Evolutionary conservation across 2,888 invertebrate genomes (phyloP).

Genomic region (Volucella inanis): DNA sequence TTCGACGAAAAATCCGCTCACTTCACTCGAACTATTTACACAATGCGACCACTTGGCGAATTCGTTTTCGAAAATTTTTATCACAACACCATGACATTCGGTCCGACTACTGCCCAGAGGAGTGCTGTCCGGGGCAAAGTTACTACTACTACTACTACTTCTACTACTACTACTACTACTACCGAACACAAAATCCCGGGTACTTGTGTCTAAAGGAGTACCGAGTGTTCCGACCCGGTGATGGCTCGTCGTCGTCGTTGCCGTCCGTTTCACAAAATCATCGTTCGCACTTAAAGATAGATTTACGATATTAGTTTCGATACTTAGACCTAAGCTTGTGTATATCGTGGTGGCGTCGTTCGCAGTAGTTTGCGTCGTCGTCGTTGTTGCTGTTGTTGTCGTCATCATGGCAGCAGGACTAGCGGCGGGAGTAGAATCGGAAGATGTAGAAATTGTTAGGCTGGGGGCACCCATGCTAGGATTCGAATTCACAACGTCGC

Average conservation of each 20-base stretch:
- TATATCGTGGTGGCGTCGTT: conserved; percentile 75
- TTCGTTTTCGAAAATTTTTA: conserved; percentile 78
- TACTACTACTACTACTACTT: conserved; percentile 30
- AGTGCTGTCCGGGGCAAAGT: conserved; percentile 65
- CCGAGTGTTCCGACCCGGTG: conserved; percentile 27
- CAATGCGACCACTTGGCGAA: conserved; percentile 79
- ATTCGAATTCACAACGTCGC: conserved; percentile 75
- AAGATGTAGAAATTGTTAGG: conserved; percentile 38
- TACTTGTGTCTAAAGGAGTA: conserved; percentile 31
- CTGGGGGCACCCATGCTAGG: conserved; percentile 14
- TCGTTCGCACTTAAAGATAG: conserved; percentile 76
- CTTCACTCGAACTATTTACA: conserved; percentile 76
- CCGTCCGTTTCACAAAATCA: conserved; percentile 58
- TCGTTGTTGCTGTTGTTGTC: conserved; percentile 30
- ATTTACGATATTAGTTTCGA: conserved; percentile 77
- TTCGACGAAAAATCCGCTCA: conserved; percentile 77
- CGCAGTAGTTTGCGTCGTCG: conserved; percentile 54
- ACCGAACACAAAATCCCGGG: conserved; percentile 23
- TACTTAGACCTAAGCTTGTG: conserved; percentile 76
- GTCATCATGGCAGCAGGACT: not conserved
- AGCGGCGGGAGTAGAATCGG: conserved; percentile 29
- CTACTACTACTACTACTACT: conserved; percentile 26
- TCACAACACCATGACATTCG: conserved; percentile 77
- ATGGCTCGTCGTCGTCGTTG: conserved; percentile 11
- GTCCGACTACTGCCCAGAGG: conserved; percentile 60